Evolutionary conservation across 2,797 vertebrate species (phyloP), one percentile per base, ranked within the genome.

Genomic region (Linurgus olivaceus): DNA sequence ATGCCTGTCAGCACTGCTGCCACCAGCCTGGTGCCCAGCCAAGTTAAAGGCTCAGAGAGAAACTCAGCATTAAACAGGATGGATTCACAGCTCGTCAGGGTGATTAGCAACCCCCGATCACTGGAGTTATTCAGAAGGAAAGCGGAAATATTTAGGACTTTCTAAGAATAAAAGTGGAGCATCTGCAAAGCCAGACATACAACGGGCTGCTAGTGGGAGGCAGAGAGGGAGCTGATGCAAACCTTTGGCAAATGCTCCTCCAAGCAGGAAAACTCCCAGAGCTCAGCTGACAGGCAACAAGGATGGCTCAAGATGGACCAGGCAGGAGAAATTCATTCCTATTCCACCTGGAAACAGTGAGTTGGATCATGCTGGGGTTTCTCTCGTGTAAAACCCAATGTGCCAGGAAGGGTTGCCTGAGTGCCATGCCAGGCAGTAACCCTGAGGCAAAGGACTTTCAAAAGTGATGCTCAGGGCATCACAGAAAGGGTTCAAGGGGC

Each of bases 151-250:
- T 86, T 95, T 90, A 93, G 90, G 86, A 55, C 78, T 95, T 96
- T 93, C 92, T 95, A 95, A 95, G 96, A 95, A 96, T 88, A 95
- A 94, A 95, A 94, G 67, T 9, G 1, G 81, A 95, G 93, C 93
- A 95, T 94, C 93, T 95, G 92, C 93, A 94, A 90, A 95, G 79
- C 57, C 95, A 95, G 96, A 90, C 79, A 62, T 77, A 57, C 65
- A 38, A 44, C 4, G 70, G 62, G 85, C 85, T 94, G 91, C 73
- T 68, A 74, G 93, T 92, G 93, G 82, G 88, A 91, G 82, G 86
- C 70, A 33, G 62, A 50, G 80, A 55, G 51, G 17, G 93, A 48
- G 45, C 81, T 82, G 81, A 70, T 80, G 84, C 85, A 89, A 93
- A 93, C 75, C 91, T 79, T 89, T 71, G 82, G 86, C 95, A 96